These are phyloP conservation scores for Epizoanthus stellaris DNA, from an alignment of 92 coral and sea anemone genomes.

Conservation along the genomic window DNA sequence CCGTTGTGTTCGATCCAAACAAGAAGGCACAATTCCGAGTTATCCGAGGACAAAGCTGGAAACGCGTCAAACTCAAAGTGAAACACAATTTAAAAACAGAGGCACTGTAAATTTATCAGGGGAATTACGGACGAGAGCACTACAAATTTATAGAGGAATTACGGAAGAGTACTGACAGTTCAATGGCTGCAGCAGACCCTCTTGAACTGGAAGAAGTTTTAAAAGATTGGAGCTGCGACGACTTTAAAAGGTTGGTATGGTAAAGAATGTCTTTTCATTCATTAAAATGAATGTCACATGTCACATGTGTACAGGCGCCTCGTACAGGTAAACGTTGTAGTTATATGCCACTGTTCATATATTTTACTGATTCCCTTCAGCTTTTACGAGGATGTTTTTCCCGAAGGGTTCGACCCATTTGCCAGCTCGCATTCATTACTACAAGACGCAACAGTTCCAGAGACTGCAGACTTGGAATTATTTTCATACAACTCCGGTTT, in stretches of 20 bases:
- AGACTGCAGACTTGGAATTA: slow-evolving; percentile 38
- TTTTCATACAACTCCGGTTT: slow-evolving; percentile 39
- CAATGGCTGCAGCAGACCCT: not conserved
- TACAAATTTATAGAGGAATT: not conserved
- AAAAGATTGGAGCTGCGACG: slow-evolving; percentile 40
- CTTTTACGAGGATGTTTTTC: slow-evolving; percentile 43
- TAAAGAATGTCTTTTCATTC: not conserved
- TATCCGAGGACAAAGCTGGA: too few species aligned
- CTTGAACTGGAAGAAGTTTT: slow-evolving; percentile 17
- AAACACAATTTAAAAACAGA: too few species aligned
- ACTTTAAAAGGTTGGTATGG: slow-evolving; percentile 20
- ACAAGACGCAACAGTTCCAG: slow-evolving; percentile 42
- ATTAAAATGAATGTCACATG: not conserved
- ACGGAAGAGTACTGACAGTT: not conserved
- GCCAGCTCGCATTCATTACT: not conserved
- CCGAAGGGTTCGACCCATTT: slow-evolving; percentile 32
- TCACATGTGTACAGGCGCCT: not conserved
- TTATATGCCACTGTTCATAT: too few species aligned
- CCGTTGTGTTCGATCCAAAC: too few species aligned
- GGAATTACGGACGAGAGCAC: not conserved
- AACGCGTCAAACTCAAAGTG: too few species aligned
- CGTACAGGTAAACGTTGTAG: too few species aligned
- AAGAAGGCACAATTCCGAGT: too few species aligned
- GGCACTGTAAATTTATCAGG: not conserved
- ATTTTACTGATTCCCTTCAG: not conserved